phyloP scores from a whole-genome alignment of 2,113 vertebrate species.

The Neotragus pygmaeus region DNA sequence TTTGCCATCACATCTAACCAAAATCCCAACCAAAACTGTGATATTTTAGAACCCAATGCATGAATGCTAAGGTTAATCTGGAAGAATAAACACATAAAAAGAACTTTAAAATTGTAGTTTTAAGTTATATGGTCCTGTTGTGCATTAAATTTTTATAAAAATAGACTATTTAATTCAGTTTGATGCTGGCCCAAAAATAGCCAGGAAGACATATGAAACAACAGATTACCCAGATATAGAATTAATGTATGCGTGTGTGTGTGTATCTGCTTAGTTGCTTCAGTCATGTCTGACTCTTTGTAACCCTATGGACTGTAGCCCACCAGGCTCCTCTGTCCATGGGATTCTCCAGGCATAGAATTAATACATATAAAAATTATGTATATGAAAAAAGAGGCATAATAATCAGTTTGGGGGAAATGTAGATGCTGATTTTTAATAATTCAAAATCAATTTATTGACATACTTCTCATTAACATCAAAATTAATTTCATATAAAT shows the following conservation, averaged over 20 bases:
- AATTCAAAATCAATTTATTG: background rate
- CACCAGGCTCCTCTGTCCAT: background rate
- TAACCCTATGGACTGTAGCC: background rate
- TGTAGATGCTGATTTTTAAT: background rate
- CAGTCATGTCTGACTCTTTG: background rate
- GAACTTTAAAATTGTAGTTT: background rate
- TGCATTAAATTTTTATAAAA: background rate
- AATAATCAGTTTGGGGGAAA: background rate
- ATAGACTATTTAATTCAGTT: background rate
- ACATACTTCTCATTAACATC: background rate
- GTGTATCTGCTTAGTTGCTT: background rate
- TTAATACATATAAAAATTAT: background rate
- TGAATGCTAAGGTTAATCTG: background rate
- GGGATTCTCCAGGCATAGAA: background rate
- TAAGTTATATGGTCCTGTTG: background rate
- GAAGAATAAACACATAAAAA: background rate
- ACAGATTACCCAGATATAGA: background rate
- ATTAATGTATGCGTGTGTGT: background rate
- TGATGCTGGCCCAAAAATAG: background rate
- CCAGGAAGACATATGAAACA: background rate
- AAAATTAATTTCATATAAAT: background rate
- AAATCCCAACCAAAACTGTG: background rate
- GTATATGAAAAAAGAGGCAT: background rate
- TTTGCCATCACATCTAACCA: background rate
- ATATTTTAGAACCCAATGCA: background rate